Conservation (phyloP, 2,113 vertebrate genomes). For the Desmodus rotundus region DNA sequence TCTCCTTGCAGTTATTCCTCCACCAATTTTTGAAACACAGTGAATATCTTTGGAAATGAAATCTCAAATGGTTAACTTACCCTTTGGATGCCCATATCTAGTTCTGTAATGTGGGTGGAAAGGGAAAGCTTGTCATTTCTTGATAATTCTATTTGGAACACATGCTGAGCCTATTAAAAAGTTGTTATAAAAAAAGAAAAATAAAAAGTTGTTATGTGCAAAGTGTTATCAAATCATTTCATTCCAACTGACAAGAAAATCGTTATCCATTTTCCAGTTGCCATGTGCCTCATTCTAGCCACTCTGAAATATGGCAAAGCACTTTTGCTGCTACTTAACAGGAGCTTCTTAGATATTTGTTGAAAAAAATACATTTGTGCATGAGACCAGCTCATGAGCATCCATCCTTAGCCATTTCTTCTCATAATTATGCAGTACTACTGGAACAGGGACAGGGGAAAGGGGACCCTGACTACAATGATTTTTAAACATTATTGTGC, state of each 20-base stretch:
- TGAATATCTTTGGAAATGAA: slow-evolving; percentile 3
- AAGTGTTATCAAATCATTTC: background rate
- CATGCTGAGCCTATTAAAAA: background rate
- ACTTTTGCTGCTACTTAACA: background rate
- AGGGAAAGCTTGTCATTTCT: slow-evolving; percentile 17
- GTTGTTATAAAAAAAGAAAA: background rate
- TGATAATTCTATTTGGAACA: slow-evolving; percentile 32
- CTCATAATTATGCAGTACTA: background rate
- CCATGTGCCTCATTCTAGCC: background rate
- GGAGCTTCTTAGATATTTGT: background rate
- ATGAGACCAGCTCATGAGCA: background rate
- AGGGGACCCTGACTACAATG: background rate
- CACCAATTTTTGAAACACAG: background rate
- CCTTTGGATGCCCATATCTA: background rate
- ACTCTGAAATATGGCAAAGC: background rate
- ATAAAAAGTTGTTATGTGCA: background rate
- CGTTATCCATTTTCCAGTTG: background rate
- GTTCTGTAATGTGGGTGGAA: background rate
- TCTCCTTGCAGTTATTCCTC: background rate
- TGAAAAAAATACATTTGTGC: background rate
- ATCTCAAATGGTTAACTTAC: background rate
- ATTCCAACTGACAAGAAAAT: background rate
- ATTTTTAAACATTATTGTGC: background rate
- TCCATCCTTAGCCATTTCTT: background rate
- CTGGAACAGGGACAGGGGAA: background rate